Conservation (phyloP, 2,797 vertebrate species). For the Picus viridis region DNA sequence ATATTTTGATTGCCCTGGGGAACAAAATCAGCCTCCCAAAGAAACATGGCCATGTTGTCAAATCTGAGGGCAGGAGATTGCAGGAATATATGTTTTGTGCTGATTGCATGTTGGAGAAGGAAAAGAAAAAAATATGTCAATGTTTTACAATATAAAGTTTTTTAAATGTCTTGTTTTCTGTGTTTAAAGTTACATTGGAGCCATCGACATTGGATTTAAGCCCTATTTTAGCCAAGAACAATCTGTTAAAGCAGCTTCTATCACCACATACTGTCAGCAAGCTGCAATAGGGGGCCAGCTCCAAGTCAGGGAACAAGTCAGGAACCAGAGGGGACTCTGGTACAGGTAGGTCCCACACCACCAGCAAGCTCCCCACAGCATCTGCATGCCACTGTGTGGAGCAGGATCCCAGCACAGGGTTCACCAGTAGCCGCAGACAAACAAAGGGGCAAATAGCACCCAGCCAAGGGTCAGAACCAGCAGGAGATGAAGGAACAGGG, state of each 20-base stretch:
- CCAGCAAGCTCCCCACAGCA: neutral
- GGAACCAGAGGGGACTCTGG: neutral
- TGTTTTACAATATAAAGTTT: neutral
- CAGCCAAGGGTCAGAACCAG: neutral
- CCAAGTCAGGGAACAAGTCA: neutral
- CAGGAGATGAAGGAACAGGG: neutral
- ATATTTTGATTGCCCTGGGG: neutral
- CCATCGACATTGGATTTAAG: neutral
- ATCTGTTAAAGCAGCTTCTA: neutral
- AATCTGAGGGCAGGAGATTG: neutral
- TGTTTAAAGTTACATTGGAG: neutral
- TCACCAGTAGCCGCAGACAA: neutral
- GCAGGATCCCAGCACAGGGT: neutral
- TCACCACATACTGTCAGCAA: neutral
- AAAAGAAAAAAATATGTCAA: neutral
- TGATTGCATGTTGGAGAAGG: neutral
- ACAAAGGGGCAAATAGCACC: neutral
- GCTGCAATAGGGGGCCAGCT: neutral
- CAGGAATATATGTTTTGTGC: neutral
- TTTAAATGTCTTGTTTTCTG: neutral
- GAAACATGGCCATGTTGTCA: neutral
- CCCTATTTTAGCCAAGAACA: neutral
- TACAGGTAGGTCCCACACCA: neutral
- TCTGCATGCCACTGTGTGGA: neutral
- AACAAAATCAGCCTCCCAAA: neutral